Percentiles rank a stretch among this genome's conserved stretches.
Evolutionary conservation across 2,797 vertebrate genomes (phyloP).

Genomic region (Falco biarmicus): DNA sequence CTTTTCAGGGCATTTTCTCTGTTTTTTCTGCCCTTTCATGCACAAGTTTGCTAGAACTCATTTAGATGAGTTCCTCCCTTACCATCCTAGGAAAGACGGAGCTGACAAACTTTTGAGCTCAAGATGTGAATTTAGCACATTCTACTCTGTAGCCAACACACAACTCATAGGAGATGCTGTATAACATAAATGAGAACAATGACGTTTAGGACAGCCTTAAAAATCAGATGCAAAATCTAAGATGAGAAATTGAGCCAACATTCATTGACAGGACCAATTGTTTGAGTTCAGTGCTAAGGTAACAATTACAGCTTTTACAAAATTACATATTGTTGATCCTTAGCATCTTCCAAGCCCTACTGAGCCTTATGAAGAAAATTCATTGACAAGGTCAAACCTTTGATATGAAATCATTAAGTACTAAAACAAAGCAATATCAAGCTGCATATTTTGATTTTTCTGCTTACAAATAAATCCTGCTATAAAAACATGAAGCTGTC

Average conservation of each 20-base stretch:
- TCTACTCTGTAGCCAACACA: background rate
- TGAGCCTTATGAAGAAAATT: background rate
- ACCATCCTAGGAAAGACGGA: background rate
- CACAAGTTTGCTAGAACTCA: background rate
- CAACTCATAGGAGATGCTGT: background rate
- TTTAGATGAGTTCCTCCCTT: background rate
- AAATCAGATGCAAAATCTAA: background rate
- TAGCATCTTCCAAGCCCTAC: background rate
- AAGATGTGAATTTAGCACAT: background rate
- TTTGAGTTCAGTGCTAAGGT: background rate
- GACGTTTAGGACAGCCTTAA: background rate
- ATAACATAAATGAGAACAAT: background rate
- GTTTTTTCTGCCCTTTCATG: background rate
- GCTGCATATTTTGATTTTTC: background rate
- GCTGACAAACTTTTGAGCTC: background rate
- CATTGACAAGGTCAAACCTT: background rate
- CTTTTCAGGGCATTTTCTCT: background rate
- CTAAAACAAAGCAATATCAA: background rate
- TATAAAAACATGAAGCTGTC: background rate
- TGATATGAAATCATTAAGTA: background rate
- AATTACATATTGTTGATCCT: background rate
- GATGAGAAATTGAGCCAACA: background rate
- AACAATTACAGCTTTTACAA: background rate
- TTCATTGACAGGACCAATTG: background rate
- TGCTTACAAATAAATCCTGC: background rate